Base-by-base conservation (phyloP, 2,888 invertebrate genomes). In the Spisula subtruncata region DNA sequence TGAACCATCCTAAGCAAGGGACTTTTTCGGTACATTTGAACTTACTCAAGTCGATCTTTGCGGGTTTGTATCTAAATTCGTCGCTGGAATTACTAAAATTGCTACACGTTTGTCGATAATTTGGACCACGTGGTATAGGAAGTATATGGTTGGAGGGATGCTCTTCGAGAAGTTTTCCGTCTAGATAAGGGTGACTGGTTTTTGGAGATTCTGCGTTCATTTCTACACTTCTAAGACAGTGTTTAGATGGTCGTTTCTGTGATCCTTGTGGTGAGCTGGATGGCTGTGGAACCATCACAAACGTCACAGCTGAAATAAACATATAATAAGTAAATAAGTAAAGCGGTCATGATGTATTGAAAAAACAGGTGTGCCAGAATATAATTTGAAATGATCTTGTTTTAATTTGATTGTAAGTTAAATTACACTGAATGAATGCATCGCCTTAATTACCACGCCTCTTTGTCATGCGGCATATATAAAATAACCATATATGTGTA, bases 11-110 rank as follows among this genome's bases (percentile, higher is more conserved):
- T 20, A 92, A 83, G 60, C 92, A 93, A 0, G 80, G 80, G 16
- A 91, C 83, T 51, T 89, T 90, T 71, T 94, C 94, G 12, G 94
- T 93, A 54, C 94, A 92, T 16, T 66, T 51, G 81, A 94, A 93
- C 41, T 90, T 88, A 14, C 85, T 86, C 6, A 93, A 71, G 75
- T 93, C 91, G 1, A 88, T 46, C 25, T 25, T 83, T 4, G 86
- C 83, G 8, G 86, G 86, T 16, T 48, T 29, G 32, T 46, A 54
- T 20, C 81, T 54, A 66, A 88, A 90, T 25, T 91, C 89, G 12
- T 91, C 92, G 79, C 90, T 91, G 12, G 85, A 86, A 81, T 86
- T 91, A 86, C 92, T 90, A 81, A 88, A 86, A n/a, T 89, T 86
- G n/a, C 92, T 89, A 48, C 54, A 79, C 41, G 75, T 75, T 8